These are phyloP conservation scores for Scophthalmus maximus DNA, from an alignment of 2,113 vertebrate genomes.

Conservation along the genomic window DNA sequence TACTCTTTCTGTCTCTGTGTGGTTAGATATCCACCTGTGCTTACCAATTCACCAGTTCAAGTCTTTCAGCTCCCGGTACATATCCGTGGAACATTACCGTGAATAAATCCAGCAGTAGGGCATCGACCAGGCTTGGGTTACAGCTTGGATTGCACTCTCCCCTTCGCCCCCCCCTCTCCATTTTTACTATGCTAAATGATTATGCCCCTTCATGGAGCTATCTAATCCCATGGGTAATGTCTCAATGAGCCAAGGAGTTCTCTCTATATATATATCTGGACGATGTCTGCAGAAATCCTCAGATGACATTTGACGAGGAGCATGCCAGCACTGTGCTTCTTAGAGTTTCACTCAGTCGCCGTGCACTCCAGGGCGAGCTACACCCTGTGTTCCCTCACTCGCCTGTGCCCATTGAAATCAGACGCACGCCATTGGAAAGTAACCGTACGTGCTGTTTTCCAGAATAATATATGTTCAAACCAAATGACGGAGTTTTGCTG, in stretches of 20 bases:
- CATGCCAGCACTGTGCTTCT: conserved; percentile 47
- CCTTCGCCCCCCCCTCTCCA: conserved; percentile 42
- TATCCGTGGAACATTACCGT: conserved; percentile 63
- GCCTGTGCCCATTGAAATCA: conserved; percentile 3
- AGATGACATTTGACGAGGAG: conserved; percentile 65
- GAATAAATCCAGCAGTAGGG: conserved; percentile 59
- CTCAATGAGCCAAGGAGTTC: conserved; percentile 48
- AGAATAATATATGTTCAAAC: background rate
- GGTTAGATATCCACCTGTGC: conserved; percentile 37
- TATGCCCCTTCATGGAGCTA: conserved; percentile 77
- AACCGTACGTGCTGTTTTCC: background rate
- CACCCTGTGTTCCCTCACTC: background rate
- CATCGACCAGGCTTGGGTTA: conserved; percentile 71
- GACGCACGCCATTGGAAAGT: conserved; percentile 3
- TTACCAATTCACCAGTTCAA: conserved; percentile 25
- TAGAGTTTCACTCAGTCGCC: conserved; percentile 39
- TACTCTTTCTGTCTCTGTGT: conserved; percentile 10
- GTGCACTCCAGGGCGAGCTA: conserved; percentile 6
- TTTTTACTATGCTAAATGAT: conserved; percentile 74
- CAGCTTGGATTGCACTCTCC: conserved; percentile 65
- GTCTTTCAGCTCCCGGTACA: conserved; percentile 47
- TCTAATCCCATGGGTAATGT: conserved; percentile 65
- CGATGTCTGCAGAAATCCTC: conserved; percentile 73
- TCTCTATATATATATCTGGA: conserved; percentile 78
- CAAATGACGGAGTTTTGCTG: background rate